These are phyloP conservation scores for Zonitis immaculata DNA, from an alignment of 2,888 invertebrate genomes.

Conservation along the genomic window DNA sequence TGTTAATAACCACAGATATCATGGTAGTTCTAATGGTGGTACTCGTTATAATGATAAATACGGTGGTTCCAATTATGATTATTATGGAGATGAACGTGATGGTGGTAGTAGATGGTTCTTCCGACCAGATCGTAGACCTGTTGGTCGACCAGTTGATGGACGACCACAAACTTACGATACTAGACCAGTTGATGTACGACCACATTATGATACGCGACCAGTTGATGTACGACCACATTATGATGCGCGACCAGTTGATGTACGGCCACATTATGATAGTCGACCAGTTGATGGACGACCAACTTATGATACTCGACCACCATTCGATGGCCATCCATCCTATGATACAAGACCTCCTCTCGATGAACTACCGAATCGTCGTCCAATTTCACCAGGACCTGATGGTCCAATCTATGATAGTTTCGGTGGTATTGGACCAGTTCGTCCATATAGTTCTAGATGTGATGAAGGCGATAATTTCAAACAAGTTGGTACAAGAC, in stretches of 20 bases:
- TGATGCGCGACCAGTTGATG: conserved; percentile 16
- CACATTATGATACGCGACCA: conserved; percentile 17
- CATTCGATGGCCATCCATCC: conserved; percentile 11
- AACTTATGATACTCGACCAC: conserved; percentile 9
- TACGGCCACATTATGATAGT: conserved; percentile 22
- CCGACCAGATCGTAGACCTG: conserved; percentile 40
- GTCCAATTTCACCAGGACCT: conserved; percentile 44
- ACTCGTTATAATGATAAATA: conserved; percentile 30
- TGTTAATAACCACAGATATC: conserved; percentile 18
- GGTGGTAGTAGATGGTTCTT: conserved; percentile 43
- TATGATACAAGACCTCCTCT: conserved; percentile 26
- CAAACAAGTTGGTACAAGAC: conserved; percentile 73
- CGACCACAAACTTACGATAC: too few relatives aligned
- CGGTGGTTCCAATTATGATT: conserved; percentile 21
- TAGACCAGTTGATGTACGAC: conserved; percentile 26
- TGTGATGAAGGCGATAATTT: conserved; percentile 81
- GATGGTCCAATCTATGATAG: conserved; percentile 48
- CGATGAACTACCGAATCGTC: conserved; percentile 28
- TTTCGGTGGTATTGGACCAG: conserved; percentile 42
- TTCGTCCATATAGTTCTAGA: conserved; percentile 53
- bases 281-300: too few relatives aligned
- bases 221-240: conserved; percentile 26
- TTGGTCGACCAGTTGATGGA: conserved; percentile 32
- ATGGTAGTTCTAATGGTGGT: conserved; percentile 42
- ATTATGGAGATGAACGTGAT: conserved; percentile 42